Percentiles rank a stretch among this genome's conserved stretches.
These are phyloP conservation scores for Antigone vipio DNA, from an alignment of 2,113 vertebrate species.

Conservation along the genomic window DNA sequence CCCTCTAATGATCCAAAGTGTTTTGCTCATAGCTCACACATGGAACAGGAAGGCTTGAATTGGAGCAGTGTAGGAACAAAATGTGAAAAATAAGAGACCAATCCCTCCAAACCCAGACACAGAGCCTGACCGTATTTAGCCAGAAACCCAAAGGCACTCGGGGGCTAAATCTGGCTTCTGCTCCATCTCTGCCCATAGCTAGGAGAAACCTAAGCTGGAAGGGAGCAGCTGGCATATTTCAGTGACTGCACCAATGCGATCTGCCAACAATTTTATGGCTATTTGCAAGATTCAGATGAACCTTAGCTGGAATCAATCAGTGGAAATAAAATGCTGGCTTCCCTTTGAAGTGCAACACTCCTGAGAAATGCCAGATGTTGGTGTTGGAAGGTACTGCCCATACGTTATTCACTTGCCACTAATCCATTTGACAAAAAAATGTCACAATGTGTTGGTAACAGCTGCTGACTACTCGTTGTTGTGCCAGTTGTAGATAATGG, in stretches of 20 bases:
- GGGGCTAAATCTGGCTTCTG: not conserved
- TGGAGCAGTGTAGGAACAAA: not conserved
- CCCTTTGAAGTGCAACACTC: slow-evolving; percentile 6
- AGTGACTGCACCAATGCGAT: not conserved
- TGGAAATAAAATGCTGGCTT: not conserved
- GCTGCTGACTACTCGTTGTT: not conserved
- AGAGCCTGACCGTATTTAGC: not conserved
- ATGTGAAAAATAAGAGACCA: not conserved
- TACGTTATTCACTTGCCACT: not conserved
- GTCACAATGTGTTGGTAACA: not conserved
- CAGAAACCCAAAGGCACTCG: not conserved
- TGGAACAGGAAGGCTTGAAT: not conserved
- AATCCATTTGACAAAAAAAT: not conserved
- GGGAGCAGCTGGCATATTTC: slow-evolving; percentile 23
- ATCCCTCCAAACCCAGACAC: not conserved
- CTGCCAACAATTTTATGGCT: slow-evolving; percentile 19
- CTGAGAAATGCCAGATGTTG: slow-evolving; percentile 39
- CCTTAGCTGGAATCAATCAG: not conserved
- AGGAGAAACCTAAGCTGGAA: slow-evolving; percentile 16
- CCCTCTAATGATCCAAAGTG: not conserved
- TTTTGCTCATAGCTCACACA: not conserved
- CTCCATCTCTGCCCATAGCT: not conserved
- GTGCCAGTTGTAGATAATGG: not conserved
- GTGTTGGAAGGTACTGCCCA: not conserved
- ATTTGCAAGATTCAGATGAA: slow-evolving; percentile 13